These are phyloP conservation scores for Phymastichus coffea DNA, from an alignment of 1,140 invertebrate genomes.

Conservation along the genomic window DNA sequence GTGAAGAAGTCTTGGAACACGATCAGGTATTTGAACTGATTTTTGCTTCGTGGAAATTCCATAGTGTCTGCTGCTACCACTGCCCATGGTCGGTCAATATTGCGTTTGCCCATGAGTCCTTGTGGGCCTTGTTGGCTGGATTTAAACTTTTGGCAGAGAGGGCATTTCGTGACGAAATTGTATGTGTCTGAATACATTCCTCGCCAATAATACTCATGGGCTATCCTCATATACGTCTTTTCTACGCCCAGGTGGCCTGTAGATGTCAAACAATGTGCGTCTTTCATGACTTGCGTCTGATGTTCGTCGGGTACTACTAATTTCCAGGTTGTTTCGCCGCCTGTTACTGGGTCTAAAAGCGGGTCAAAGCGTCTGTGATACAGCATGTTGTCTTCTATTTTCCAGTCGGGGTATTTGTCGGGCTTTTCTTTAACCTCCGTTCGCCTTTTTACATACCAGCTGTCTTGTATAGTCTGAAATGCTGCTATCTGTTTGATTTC, in stretches of 20 bases:
- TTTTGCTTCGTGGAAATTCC: not conserved
- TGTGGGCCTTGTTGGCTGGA: not conserved
- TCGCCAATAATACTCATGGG: not conserved
- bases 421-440: slow-evolving; percentile 6
- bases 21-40: not conserved
- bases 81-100: not conserved
- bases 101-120: not conserved
- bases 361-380: not conserved
- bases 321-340: not conserved
- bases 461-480: not conserved
- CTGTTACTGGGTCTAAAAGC: not conserved
- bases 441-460: not conserved
- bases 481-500: not conserved
- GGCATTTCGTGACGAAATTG: not conserved
- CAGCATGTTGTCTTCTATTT: not conserved
- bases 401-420: slow-evolving; percentile 28
- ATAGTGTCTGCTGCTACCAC: not conserved
- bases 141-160: not conserved
- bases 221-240: not conserved
- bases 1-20: slow-evolving; percentile 14
- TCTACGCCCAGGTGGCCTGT: not conserved
- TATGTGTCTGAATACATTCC: not conserved
- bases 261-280: not conserved
- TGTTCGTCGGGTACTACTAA: not conserved
- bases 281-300: not conserved